A percentile compares a stretch with the other conserved stretches of the same genome.
Evolutionary conservation across 2,113 vertebrate species (phyloP).

Genomic region (Pao palembangensis): DNA sequence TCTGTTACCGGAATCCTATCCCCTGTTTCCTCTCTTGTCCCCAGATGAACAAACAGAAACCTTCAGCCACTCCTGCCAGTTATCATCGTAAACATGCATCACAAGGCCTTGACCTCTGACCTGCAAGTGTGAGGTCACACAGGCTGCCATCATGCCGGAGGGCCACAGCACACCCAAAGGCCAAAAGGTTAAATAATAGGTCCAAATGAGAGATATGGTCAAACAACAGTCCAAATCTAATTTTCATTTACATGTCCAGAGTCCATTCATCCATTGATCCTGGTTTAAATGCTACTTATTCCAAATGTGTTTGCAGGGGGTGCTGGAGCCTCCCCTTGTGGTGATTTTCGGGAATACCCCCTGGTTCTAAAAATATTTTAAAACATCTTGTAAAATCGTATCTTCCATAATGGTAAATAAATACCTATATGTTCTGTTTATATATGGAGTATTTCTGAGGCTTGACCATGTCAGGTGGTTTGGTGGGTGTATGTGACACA

Average conservation of each 20-base stretch:
- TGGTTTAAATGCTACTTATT: no score
- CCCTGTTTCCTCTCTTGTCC: constrained; percentile 64
- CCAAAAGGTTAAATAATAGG: constrained; percentile 32
- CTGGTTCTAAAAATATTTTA: no score
- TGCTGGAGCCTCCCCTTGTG: no score
- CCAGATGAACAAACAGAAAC: constrained; percentile 49
- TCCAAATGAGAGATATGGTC: neutral
- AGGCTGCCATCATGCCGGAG: constrained; percentile 23
- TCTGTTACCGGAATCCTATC: constrained; percentile 67
- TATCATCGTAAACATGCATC: constrained; percentile 46
- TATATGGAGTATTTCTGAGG: neutral
- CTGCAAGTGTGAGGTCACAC: constrained; percentile 21
- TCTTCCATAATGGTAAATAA: no score
- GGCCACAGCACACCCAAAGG: constrained; percentile 8
- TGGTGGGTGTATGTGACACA: no score
- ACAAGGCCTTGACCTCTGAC: constrained; percentile 52
- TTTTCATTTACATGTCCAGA: no score
- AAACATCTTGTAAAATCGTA: no score
- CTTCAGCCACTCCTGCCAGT: constrained; percentile 39
- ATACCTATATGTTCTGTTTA: no score
- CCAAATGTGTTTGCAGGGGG: no score
- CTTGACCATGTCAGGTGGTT: neutral
- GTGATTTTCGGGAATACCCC: no score
- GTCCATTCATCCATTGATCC: neutral
- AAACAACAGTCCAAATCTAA: neutral